These are phyloP conservation scores for Enteromius argenteus DNA, from an alignment of 2,797 vertebrate species.

Conservation along the genomic window DNA sequence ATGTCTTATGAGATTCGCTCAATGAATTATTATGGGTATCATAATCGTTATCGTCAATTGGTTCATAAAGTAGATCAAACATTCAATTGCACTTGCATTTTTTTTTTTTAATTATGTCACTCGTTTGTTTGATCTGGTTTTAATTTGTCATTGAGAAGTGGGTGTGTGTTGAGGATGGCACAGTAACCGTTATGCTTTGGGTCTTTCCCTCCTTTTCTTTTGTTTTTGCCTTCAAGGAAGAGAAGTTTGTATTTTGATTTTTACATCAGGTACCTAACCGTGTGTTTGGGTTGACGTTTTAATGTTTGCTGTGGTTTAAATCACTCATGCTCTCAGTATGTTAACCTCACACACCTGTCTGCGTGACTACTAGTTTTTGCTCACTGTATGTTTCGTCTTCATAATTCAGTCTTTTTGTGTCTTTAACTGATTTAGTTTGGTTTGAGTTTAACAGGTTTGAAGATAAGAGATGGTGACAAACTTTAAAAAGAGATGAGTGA, in stretches of 20 bases:
- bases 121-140: constrained; percentile 31
- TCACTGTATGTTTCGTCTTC: constrained; percentile 47
- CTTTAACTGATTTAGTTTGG: constrained; percentile 34
- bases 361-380: constrained; percentile 41
- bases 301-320: constrained; percentile 55
- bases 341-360: constrained; percentile 44
- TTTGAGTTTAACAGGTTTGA: constrained; percentile 13
- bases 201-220: constrained; percentile 76
- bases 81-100: neutral
- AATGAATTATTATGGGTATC: neutral
- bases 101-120: neutral
- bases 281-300: constrained; percentile 51
- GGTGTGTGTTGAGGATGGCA: constrained; percentile 27
- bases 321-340: constrained; percentile 51
- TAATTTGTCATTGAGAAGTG: constrained; percentile 26
- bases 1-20: neutral
- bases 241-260: constrained; percentile 99
- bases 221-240: constrained; percentile 95
- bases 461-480: neutral
- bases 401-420: constrained; percentile 28
- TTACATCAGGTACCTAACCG: constrained; percentile 93
- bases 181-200: constrained; percentile 52
- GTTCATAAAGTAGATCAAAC: neutral
- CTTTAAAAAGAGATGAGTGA: neutral
- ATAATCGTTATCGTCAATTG: neutral